Conservation (phyloP, 2,888 invertebrate genomes). For the Gymnocheta viridis region DNA sequence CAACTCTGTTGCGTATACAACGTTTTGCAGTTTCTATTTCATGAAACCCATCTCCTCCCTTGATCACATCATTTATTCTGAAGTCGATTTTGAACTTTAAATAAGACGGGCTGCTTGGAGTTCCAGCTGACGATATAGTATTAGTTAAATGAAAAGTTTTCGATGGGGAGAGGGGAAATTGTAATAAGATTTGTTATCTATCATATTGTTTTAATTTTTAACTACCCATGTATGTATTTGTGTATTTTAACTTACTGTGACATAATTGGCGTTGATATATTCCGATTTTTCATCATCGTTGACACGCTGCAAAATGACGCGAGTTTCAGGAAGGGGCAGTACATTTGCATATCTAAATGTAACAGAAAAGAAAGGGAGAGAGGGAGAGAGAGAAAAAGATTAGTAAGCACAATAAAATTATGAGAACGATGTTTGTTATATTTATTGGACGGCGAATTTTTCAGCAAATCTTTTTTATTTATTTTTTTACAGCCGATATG, state of each 20-base stretch:
- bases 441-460: background rate
- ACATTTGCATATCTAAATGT: conserved; percentile 93
- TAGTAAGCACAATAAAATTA: background rate
- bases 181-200: too few relatives aligned
- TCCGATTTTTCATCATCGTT: conserved; percentile 90
- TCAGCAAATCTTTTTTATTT: background rate
- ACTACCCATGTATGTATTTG: background rate
- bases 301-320: conserved; percentile 89
- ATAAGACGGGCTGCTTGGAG: too few relatives aligned
- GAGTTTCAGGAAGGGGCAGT: conserved; percentile 95
- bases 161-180: too few relatives aligned
- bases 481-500: too few relatives aligned
- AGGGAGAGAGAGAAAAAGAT: conserved; percentile 29
- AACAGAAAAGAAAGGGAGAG: conserved; percentile 3
- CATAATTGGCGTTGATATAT: conserved; percentile 97
- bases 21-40: too few relatives aligned
- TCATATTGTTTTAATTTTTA: background rate
- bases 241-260: conserved; percentile 91
- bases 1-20: too few relatives aligned
- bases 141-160: too few relatives aligned
- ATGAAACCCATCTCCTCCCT: too few relatives aligned
- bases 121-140: too few relatives aligned
- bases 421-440: background rate
- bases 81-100: too few relatives aligned
- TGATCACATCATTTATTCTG: too few relatives aligned